Evolutionary conservation across 2,113 vertebrate species (phyloP), one percentile per base, ranked within the genome.

Genomic region (Bombycilla garrulus): DNA sequence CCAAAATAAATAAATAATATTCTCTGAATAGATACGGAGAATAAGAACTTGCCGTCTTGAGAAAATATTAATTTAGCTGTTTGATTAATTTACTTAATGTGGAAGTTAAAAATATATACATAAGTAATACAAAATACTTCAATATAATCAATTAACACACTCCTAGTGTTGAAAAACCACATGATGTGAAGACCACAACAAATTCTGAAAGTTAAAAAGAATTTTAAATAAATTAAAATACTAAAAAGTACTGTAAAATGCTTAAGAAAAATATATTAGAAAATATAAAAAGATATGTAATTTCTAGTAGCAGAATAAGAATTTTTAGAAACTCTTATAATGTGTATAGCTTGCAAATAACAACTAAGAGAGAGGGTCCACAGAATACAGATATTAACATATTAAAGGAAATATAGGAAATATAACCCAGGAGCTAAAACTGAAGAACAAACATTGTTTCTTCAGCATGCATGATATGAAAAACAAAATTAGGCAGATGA

Each of bases 121-220:
- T 44, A 18, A 33, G 6, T 16, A 21, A 12, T 21, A 31, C 8
- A 28, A 33, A 58, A 45, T 40, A 14, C 20, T n/a, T 54, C 9
- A 51, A 4, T 25, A 15, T 21, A 22, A 24, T 51, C 7, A 29
- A 24, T 14, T 38, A 35, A 7, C 28, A 42, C 4, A 18, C 2
- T 51, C 5, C 6, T 29, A 25, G 2, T 11, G 4, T 28, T 54
- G 35, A 57, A 84, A 13, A 25, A 40, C 2, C 19, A 53, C 9
- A 10, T 15, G 16, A 3, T 1, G 0, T 78, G 26, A 61, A 57
- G 7, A 3, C 5, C 8, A 40, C 2, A 61, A 9, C 3, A 48
- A 40, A 20, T 40, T 53, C 6, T 17, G 11, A 48, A 31, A 65
- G 1, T 5, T 33, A 36, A 72, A 71, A 31, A 31, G 35, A 31